Conservation (phyloP, 2,888 invertebrate genomes). For the Pegoplata infirma region DNA sequence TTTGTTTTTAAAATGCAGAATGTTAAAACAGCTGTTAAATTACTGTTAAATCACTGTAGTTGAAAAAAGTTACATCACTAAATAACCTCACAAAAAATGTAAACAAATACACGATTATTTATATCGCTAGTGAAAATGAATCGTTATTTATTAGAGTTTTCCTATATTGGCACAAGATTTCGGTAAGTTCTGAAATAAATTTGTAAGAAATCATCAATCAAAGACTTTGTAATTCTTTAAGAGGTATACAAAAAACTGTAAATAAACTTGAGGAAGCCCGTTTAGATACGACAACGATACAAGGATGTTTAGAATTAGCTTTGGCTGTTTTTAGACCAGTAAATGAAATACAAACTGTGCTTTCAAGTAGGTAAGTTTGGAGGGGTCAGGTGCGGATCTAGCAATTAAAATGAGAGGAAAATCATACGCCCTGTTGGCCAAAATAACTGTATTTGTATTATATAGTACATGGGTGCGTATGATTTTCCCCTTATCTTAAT, state of each 20-base stretch:
- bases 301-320: conserved; percentile 85
- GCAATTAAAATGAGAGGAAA: not conserved
- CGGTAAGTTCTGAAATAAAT: conserved; percentile 79
- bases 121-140: conserved; percentile 78
- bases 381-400: no score
- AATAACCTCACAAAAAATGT: not conserved
- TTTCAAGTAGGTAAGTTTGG: conserved; percentile 86
- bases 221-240: conserved; percentile 74
- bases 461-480: no score
- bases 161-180: conserved; percentile 88
- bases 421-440: no score
- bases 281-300: conserved; percentile 83
- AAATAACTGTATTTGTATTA: conserved; percentile 5
- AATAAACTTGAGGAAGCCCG: conserved; percentile 77
- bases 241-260: conserved; percentile 85
- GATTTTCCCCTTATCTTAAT: no score
- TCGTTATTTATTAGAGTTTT: conserved; percentile 86
- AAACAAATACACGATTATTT: not conserved
- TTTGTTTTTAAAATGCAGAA: no score
- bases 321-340: conserved; percentile 80
- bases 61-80: no score
- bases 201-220: not conserved
- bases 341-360: conserved; percentile 80
- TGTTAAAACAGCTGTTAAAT: not conserved
- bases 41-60: not conserved